Evolutionary conservation across 2,888 invertebrate genomes (phyloP).

Genomic region (Volucella zonaria): DNA sequence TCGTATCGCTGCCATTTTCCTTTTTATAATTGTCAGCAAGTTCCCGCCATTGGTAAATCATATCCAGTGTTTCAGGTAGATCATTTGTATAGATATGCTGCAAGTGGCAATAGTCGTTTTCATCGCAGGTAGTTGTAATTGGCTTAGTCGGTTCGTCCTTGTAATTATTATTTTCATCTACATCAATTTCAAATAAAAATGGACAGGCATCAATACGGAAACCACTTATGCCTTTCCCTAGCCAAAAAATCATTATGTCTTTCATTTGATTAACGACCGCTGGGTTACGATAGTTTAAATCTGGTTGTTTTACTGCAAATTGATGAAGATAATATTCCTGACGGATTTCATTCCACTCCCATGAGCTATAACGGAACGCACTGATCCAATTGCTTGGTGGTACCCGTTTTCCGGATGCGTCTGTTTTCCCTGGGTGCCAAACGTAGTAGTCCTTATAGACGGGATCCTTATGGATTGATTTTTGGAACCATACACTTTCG

Average conservation of each 20-base stretch:
- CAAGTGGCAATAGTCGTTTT: conserved; percentile 83
- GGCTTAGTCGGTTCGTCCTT: conserved; percentile 82
- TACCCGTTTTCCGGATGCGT: conserved; percentile 78
- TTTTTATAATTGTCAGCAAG: conserved; percentile 85
- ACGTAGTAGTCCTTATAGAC: conserved; percentile 89
- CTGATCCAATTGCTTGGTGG: conserved; percentile 84
- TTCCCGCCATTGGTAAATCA: conserved; percentile 87
- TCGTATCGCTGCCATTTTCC: conserved; percentile 80
- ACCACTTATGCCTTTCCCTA: conserved; percentile 85
- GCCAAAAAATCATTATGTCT: conserved; percentile 87
- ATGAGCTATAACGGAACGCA: conserved; percentile 85
- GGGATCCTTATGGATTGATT: conserved; percentile 85
- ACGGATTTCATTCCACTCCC: conserved; percentile 85
- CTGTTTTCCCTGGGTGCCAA: conserved; percentile 85
- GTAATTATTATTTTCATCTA: conserved; percentile 58
- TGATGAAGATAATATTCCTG: conserved; percentile 87
- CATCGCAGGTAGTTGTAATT: conserved; percentile 82
- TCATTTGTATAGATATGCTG: conserved; percentile 86
- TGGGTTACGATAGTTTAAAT: conserved; percentile 86
- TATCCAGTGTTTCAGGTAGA: conserved; percentile 85
- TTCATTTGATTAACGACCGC: conserved; percentile 83
- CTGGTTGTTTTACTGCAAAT: conserved; percentile 86
- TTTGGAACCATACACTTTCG: conserved; percentile 91
- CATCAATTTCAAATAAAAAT: conserved; percentile 81
- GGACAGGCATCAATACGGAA: conserved; percentile 84